Evolutionary conservation across 1,140 invertebrate genomes (phyloP).

Genomic region (Pygmarrhopalites habei): DNA sequence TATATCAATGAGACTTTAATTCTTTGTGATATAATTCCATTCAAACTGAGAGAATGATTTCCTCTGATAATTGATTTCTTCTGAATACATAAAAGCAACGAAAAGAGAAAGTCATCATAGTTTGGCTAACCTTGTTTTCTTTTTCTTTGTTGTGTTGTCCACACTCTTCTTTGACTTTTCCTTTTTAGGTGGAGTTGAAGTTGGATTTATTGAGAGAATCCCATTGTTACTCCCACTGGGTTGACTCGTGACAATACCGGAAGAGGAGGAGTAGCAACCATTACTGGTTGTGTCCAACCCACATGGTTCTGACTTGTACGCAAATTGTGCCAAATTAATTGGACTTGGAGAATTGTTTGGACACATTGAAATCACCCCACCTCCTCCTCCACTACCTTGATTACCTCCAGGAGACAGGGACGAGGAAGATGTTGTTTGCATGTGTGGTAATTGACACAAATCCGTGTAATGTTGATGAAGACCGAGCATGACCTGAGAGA

Average conservation of each 20-base stretch:
- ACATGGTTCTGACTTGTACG: constrained; percentile 28
- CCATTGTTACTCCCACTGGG: neutral
- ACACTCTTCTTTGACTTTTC: constrained; percentile 62
- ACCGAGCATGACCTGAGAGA: constrained; percentile 35
- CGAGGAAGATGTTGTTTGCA: constrained; percentile 6
- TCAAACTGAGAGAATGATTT: neutral
- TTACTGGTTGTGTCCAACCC: constrained; percentile 9
- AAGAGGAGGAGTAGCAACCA: neutral
- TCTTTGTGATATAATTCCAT: neutral
- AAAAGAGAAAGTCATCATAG: no score
- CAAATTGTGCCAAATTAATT: constrained; percentile 31
- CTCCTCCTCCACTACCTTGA: constrained; percentile 12
- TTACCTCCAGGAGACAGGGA: constrained; percentile 5
- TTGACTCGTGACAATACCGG: neutral
- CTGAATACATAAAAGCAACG: no score
- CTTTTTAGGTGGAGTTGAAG: constrained; percentile 29
- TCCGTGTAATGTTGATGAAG: constrained; percentile 33
- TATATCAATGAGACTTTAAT: no score
- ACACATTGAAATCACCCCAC: constrained; percentile 18
- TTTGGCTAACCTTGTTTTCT: constrained; percentile 90
- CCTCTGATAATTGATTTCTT: no score
- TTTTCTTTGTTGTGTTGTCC: constrained; percentile 83
- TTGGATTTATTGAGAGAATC: neutral
- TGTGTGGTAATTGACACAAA: constrained; percentile 27
- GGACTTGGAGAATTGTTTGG: constrained; percentile 30